Conservation (phyloP, 2,113 vertebrate genomes). For the Rhineura floridana region DNA sequence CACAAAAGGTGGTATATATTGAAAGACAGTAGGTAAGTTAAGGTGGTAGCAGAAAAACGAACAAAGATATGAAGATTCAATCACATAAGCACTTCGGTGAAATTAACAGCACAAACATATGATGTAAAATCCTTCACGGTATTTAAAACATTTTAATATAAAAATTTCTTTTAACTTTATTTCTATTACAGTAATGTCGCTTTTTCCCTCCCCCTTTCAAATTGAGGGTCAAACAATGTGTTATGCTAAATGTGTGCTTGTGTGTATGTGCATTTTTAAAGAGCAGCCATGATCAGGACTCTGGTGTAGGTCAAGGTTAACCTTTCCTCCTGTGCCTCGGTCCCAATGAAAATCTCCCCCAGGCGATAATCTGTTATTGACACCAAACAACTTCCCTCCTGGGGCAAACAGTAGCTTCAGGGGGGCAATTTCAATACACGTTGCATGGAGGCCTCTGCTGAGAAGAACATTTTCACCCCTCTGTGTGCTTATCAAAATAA, state of each 20-base stretch:
- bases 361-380: no score
- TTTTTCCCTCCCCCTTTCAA: not conserved
- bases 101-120: not conserved
- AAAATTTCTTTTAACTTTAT: not conserved
- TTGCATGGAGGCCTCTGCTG: not conserved
- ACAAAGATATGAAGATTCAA: not conserved
- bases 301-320: not conserved
- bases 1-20: not conserved
- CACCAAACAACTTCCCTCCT: no score
- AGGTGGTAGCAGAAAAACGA: not conserved
- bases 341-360: not conserved
- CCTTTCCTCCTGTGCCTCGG: not conserved
- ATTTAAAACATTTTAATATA: not conserved
- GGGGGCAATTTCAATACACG: not conserved
- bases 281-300: not conserved
- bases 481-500: not conserved
- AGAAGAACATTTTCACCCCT: not conserved
- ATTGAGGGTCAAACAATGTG: not conserved
- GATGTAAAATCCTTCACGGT: not conserved
- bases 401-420: no score
- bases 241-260: not conserved
- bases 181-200: no score
- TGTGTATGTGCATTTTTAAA: not conserved
- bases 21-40: not conserved
- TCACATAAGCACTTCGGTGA: not conserved